phyloP scores from a whole-genome alignment of 2,113 vertebrate species.

The Guaruba guarouba region DNA sequence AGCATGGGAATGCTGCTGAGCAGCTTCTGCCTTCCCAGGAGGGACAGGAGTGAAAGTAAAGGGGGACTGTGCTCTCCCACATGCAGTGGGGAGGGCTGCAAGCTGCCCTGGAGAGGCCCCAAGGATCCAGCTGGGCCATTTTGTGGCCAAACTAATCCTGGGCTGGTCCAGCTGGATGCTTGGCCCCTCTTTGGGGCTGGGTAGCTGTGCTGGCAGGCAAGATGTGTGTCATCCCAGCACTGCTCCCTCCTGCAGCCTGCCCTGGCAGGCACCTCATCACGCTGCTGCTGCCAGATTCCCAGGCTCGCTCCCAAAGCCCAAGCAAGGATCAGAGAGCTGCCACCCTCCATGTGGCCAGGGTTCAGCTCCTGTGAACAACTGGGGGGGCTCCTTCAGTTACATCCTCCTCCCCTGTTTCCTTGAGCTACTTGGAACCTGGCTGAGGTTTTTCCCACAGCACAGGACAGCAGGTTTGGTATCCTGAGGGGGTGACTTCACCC shows the following conservation, averaged over 20 bases:
- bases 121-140: background rate
- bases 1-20: background rate
- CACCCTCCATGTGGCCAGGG: rapidly evolving
- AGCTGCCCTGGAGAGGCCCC: background rate
- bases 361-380: background rate
- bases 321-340: background rate
- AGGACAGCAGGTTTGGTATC: background rate
- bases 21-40: background rate
- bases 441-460: background rate
- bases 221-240: background rate
- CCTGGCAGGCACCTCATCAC: background rate
- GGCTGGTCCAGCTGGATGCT: background rate
- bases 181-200: rapidly evolving
- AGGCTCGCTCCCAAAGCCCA: rapidly evolving
- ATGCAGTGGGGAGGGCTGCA: background rate
- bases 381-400: background rate
- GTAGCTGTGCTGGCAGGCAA: background rate
- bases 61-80: rapidly evolving
- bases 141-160: background rate
- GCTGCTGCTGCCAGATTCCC: background rate
- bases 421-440: background rate
- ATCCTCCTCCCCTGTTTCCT: background rate
- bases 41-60: rapidly evolving
- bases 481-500: background rate
- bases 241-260: rapidly evolving